A percentile compares a stretch with the other conserved stretches of the same genome.
phyloP scores from a whole-genome alignment of 2,797 vertebrate species.

The Amblyraja radiata region DNA sequence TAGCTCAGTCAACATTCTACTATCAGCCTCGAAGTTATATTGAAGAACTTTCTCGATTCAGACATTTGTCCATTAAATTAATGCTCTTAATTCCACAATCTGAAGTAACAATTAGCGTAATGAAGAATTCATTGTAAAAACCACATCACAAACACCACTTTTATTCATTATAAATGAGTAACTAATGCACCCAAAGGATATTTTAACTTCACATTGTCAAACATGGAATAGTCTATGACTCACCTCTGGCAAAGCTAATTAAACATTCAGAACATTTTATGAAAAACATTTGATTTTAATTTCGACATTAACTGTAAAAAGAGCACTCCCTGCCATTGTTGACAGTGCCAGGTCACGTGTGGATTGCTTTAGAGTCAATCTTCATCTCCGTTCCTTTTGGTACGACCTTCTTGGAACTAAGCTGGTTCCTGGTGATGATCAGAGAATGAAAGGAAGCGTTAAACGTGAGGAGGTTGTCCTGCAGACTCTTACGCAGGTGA shows the following conservation, averaged over 20 bases:
- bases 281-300: not conserved
- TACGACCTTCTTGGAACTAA: not conserved
- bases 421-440: not conserved
- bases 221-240: not conserved
- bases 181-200: not conserved
- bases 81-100: not conserved
- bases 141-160: not conserved
- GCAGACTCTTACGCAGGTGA: not conserved
- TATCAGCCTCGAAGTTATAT: too few species aligned
- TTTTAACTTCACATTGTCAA: not conserved
- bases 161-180: not conserved
- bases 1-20: not conserved
- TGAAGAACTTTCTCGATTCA: not conserved
- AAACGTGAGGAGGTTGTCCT: not conserved
- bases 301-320: not conserved
- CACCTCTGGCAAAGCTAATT: not conserved
- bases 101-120: not conserved
- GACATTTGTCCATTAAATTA: not conserved
- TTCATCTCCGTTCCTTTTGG: not conserved
- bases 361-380: not conserved
- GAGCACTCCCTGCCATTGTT: not conserved
- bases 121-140: not conserved
- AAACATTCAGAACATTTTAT: not conserved
- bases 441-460: constrained; percentile 16
- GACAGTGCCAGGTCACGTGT: not conserved